phyloP scores from a whole-genome alignment of 2,888 invertebrate genomes.

The Drosophila neonasuta region DNA sequence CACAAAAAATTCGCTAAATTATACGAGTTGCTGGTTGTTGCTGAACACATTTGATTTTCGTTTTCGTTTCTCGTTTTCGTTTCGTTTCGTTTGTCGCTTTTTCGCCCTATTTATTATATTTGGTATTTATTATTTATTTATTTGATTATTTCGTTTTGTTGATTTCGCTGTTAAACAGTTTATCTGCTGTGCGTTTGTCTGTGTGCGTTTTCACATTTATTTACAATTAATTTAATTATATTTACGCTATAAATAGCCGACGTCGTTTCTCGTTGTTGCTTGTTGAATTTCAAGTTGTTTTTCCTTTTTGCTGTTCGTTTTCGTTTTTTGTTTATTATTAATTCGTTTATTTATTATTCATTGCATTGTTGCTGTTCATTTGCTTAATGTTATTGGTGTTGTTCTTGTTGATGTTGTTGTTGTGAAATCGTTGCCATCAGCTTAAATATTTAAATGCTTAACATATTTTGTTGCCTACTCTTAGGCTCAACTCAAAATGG shows the following conservation, averaged over 20 bases:
- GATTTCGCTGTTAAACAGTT: slow-evolving; percentile 36
- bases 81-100: slow-evolving; percentile 9
- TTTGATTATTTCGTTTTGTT: slow-evolving; percentile 17
- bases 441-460: slow-evolving; percentile 16
- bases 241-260: slow-evolving; percentile 40
- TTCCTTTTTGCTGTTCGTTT: slow-evolving; percentile 1
- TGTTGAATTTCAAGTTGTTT: slow-evolving; percentile 8
- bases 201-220: slow-evolving; percentile 32
- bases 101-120: slow-evolving; percentile 17
- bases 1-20: slow-evolving; percentile 46
- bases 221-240: slow-evolving; percentile 57
- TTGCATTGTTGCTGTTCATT: slow-evolving; percentile 31
- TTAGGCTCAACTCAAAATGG: neutral
- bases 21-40: slow-evolving; percentile 29
- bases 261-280: slow-evolving; percentile 7
- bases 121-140: slow-evolving; percentile 4
- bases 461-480: slow-evolving; percentile 21
- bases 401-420: neutral
- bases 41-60: slow-evolving; percentile 50
- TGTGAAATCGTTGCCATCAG: slow-evolving; percentile 24
- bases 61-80: slow-evolving; percentile 12
- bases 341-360: slow-evolving; percentile 27
- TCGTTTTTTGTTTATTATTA: slow-evolving; percentile 16
- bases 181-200: slow-evolving; percentile 25
- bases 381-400: slow-evolving; percentile 11